phyloP scores from a whole-genome alignment of 2,888 invertebrate species.

The Dugesia japonica region DNA sequence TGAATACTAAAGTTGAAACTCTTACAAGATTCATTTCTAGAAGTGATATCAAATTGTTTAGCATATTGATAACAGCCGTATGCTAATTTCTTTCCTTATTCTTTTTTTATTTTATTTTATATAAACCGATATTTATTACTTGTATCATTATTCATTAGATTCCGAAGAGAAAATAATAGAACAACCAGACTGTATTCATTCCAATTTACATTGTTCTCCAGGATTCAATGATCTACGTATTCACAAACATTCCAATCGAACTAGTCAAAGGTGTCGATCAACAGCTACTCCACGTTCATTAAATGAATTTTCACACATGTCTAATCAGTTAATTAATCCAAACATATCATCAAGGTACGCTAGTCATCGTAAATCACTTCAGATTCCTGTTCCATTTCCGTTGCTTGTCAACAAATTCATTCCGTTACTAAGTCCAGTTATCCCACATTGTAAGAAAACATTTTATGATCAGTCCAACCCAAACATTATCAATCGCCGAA shows the following conservation, averaged over 20 bases:
- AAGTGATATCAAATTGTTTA: too few relatives aligned
- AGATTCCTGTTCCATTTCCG: background rate
- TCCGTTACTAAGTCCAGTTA: background rate
- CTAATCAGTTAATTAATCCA: background rate
- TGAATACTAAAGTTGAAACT: too few relatives aligned
- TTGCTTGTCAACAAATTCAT: background rate
- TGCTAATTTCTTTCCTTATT: too few relatives aligned
- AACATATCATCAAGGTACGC: constrained; percentile 4
- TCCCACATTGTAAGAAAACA: background rate
- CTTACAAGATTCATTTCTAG: too few relatives aligned
- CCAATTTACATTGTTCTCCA: background rate
- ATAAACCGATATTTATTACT: too few relatives aligned
- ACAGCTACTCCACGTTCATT: background rate
- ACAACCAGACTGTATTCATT: background rate
- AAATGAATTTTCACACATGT: background rate
- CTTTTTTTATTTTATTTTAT: too few relatives aligned
- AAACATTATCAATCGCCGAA: background rate
- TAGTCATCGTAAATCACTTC: background rate
- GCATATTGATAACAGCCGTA: too few relatives aligned
- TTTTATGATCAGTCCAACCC: background rate
- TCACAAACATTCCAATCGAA: constrained; percentile 16
- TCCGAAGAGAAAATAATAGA: background rate
- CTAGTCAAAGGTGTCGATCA: background rate
- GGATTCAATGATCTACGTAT: background rate
- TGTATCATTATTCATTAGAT: too few relatives aligned